Evolutionary conservation across 2,888 invertebrate species (phyloP).

Genomic region (Athetis lepigone): DNA sequence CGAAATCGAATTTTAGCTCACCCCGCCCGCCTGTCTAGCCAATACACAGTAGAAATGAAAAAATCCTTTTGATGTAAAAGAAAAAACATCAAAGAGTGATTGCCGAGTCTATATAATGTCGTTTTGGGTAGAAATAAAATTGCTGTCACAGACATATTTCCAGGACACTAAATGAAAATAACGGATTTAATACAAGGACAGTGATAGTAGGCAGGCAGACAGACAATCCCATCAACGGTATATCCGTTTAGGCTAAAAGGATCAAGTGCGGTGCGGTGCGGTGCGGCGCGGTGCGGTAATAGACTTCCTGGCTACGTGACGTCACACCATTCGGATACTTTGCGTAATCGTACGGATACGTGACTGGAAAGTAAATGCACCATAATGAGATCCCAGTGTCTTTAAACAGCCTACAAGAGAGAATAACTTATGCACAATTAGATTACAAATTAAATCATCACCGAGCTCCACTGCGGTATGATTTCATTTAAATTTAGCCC

Average conservation of each 20-base stretch:
- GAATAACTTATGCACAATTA: constrained; percentile 50
- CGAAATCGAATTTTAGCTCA: constrained; percentile 35
- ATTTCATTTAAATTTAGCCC: constrained; percentile 48
- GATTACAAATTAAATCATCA: constrained; percentile 48
- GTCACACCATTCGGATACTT: constrained; percentile 68
- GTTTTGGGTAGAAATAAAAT: constrained; percentile 48
- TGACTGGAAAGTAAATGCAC: constrained; percentile 62
- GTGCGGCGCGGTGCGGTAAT: constrained; percentile 64
- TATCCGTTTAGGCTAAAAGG: constrained; percentile 86
- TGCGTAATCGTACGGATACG: constrained; percentile 64
- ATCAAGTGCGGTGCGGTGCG: constrained; percentile 72
- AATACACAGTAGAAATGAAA: constrained; percentile 36
- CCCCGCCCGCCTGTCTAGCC: constrained; percentile 24
- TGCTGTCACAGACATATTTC: constrained; percentile 33
- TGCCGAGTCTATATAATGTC: constrained; percentile 44
- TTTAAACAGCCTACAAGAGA: constrained; percentile 42
- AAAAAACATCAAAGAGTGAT: constrained; percentile 52
- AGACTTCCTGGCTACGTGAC: constrained; percentile 80
- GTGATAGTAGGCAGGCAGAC: constrained; percentile 66
- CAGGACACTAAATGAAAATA: constrained; percentile 27
- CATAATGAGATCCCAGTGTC: constrained; percentile 46
- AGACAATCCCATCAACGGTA: constrained; percentile 78
- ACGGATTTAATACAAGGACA: constrained; percentile 45
- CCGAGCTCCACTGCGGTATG: constrained; percentile 26
- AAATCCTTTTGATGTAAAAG: constrained; percentile 44